These are phyloP conservation scores for Hypomecis punctinalis DNA, from an alignment of 2,888 invertebrate species.

Conservation along the genomic window DNA sequence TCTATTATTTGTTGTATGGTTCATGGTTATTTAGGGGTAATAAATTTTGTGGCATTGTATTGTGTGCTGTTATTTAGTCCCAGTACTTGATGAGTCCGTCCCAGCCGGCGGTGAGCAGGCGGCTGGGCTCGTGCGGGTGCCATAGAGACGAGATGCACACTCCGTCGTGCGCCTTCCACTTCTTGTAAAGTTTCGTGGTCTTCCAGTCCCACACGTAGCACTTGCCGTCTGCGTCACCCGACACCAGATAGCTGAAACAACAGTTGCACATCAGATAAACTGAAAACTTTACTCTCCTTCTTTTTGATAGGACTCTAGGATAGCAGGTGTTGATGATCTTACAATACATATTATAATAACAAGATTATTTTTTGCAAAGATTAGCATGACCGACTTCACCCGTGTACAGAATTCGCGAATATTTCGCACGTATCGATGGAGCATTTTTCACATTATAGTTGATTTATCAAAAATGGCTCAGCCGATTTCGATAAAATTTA, in stretches of 20 bases:
- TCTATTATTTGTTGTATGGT: constrained; percentile 59
- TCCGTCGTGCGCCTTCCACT: constrained; percentile 99
- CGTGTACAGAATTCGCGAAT: too few species aligned
- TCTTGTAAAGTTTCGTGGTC: constrained; percentile 98
- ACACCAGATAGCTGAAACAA: constrained; percentile 94
- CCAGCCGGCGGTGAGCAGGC: constrained; percentile 99
- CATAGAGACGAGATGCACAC: constrained; percentile 97
- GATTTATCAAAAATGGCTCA: too few species aligned
- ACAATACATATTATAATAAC: too few species aligned
- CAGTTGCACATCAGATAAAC: constrained; percentile 13
- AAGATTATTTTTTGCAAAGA: too few species aligned
- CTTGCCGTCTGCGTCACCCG: constrained; percentile 99
- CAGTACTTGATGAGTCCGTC: constrained; percentile 99
- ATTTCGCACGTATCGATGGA: too few species aligned
- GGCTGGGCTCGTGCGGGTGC: constrained; percentile 99
- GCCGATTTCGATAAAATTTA: too few species aligned
- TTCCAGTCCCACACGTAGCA: constrained; percentile 99
- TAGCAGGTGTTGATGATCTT: too few species aligned
- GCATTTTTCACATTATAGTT: too few species aligned
- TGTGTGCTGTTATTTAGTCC: constrained; percentile 88
- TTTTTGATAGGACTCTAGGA: too few species aligned
- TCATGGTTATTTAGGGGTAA: constrained; percentile 66
- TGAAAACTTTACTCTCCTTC: too few species aligned
- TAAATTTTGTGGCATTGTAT: constrained; percentile 59
- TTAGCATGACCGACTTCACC: too few species aligned